A percentile compares a stretch with the other conserved stretches of the same genome.
phyloP scores from a whole-genome alignment of 2,797 vertebrate species.

The Picus viridis region DNA sequence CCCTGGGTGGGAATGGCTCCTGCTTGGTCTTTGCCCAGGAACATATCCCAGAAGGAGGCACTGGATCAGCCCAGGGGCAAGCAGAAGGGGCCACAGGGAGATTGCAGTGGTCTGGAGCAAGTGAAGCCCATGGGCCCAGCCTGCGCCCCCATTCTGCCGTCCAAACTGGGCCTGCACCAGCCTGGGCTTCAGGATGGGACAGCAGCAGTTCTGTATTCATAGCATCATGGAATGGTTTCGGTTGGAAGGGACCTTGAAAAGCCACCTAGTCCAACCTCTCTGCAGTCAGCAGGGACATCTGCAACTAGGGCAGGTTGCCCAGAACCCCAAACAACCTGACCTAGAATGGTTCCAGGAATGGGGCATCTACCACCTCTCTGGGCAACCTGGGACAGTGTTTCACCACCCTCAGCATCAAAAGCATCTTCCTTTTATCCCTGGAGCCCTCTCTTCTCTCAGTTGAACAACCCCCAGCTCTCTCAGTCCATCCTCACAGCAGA shows the following conservation, averaged over 20 bases:
- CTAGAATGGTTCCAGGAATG: too few species aligned
- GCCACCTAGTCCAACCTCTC: neutral
- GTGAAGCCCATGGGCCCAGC: neutral
- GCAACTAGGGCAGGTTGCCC: too few species aligned
- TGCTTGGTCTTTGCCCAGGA: neutral
- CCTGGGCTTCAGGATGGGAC: neutral
- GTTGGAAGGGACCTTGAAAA: neutral
- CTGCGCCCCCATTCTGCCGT: rapidly evolving
- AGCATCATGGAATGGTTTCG: neutral
- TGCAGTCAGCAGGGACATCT: too few species aligned
- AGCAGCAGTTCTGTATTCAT: neutral
- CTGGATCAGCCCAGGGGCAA: neutral
- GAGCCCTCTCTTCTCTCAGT: too few species aligned
- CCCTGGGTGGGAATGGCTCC: neutral
- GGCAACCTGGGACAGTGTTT: too few species aligned
- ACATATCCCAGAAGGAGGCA: neutral
- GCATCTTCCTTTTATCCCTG: too few species aligned
- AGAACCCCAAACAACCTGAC: too few species aligned
- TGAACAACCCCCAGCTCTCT: too few species aligned
- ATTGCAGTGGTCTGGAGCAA: neutral
- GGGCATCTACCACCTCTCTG: too few species aligned
- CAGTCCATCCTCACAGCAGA: too few species aligned
- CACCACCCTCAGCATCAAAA: too few species aligned
- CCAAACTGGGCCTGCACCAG: neutral
- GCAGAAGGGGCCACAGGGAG: neutral